Conservation (phyloP, 2,797 vertebrate species). For the Microctenopoma lineatum region DNA sequence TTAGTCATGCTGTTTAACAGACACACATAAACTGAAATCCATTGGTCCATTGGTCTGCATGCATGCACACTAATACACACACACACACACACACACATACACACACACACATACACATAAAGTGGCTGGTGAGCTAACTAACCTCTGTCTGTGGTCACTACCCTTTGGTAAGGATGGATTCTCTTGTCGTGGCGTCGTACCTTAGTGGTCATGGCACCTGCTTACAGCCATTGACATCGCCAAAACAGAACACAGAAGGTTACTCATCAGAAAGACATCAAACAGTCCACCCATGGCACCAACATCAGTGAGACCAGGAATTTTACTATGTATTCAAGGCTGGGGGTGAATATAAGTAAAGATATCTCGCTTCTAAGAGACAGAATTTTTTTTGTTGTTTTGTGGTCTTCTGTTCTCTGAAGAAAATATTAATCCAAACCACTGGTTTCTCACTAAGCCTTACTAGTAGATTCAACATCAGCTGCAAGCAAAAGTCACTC, state of each 20-base stretch:
- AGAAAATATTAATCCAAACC: slow-evolving; percentile 71
- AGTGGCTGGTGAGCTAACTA: slow-evolving; percentile 89
- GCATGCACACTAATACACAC: slow-evolving; percentile 66
- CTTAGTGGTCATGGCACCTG: slow-evolving; percentile 99
- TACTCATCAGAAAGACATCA: slow-evolving; percentile 81
- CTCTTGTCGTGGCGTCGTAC: slow-evolving; percentile 99
- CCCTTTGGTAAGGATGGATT: slow-evolving; percentile 99
- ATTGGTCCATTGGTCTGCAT: slow-evolving; percentile 73
- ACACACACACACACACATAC: slow-evolving; percentile 14
- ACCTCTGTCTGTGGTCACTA: slow-evolving; percentile 99
- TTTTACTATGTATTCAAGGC: slow-evolving; percentile 68
- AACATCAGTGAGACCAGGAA: slow-evolving; percentile 72
- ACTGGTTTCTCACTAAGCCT: slow-evolving; percentile 69
- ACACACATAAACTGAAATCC: slow-evolving; percentile 71
- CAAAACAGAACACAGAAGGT: slow-evolving; percentile 88
- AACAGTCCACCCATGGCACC: slow-evolving; percentile 75
- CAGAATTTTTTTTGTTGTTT: slow-evolving; percentile 59
- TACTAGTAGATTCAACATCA: slow-evolving; percentile 69
- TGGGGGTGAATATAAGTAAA: slow-evolving; percentile 62
- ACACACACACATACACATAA: slow-evolving; percentile 69
- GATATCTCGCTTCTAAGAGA: slow-evolving; percentile 61
- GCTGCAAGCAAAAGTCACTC: slow-evolving; percentile 75
- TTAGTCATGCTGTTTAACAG: slow-evolving; percentile 70
- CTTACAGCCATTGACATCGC: slow-evolving; percentile 94
- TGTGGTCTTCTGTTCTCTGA: slow-evolving; percentile 73